phyloP scores from a whole-genome alignment of 1,140 invertebrate genomes.

The Lerema accius region DNA sequence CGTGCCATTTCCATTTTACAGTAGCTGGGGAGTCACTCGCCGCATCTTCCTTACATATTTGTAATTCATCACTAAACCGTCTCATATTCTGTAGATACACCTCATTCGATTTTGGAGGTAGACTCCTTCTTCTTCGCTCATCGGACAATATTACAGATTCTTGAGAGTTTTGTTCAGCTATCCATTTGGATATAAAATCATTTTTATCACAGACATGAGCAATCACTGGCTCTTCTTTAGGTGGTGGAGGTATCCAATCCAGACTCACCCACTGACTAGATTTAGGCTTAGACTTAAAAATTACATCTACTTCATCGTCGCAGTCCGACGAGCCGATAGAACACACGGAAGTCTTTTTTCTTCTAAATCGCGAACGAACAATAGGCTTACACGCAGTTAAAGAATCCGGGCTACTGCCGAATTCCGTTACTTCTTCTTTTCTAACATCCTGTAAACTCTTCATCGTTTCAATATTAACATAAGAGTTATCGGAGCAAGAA shows the following conservation, averaged over 20 bases:
- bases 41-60: slow-evolving; percentile 82
- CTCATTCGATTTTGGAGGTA: slow-evolving; percentile 80
- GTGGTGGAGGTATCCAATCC: slow-evolving; percentile 80
- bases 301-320: slow-evolving; percentile 80
- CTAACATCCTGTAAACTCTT: slow-evolving; percentile 79
- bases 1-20: slow-evolving; percentile 82
- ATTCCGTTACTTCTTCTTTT: slow-evolving; percentile 66
- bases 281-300: slow-evolving; percentile 83
- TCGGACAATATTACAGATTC: slow-evolving; percentile 72
- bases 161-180: slow-evolving; percentile 77
- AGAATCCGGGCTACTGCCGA: slow-evolving; percentile 52
- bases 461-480: slow-evolving; percentile 79
- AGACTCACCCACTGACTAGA: slow-evolving; percentile 83
- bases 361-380: slow-evolving; percentile 72
- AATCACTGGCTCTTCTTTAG: slow-evolving; percentile 79
- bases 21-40: slow-evolving; percentile 81
- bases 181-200: slow-evolving; percentile 82
- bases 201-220: slow-evolving; percentile 80
- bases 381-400: slow-evolving; percentile 57
- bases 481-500: slow-evolving; percentile 82
- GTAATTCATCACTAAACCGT: slow-evolving; percentile 82
- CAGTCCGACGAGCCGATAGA: slow-evolving; percentile 81
- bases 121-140: slow-evolving; percentile 77
- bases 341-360: slow-evolving; percentile 80
- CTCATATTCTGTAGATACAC: slow-evolving; percentile 82